These are phyloP conservation scores for Echiichthys vipera DNA, from an alignment of 2,797 vertebrate genomes.

Conservation along the genomic window DNA sequence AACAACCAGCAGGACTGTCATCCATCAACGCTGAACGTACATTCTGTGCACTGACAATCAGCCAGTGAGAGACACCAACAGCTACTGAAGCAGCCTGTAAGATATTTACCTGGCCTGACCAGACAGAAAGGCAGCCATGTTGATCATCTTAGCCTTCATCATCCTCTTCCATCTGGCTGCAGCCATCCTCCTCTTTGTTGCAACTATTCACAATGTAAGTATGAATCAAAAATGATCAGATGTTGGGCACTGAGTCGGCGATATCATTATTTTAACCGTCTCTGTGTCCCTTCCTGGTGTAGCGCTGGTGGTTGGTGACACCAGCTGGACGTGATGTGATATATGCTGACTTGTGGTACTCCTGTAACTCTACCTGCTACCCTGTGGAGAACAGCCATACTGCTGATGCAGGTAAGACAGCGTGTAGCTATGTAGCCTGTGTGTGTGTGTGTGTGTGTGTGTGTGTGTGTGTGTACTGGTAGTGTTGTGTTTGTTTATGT, in stretches of 20 bases:
- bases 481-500: not conserved
- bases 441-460: not conserved
- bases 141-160: constrained; percentile 94
- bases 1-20: not conserved
- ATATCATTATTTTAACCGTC: not conserved
- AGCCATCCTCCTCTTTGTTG: constrained; percentile 89
- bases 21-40: not conserved
- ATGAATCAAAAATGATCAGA: not conserved
- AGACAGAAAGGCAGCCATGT: constrained; percentile 83
- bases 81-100: constrained; percentile 1
- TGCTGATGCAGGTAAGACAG: constrained; percentile 63
- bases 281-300: constrained; percentile 5
- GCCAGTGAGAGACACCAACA: not conserved
- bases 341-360: constrained; percentile 91
- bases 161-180: constrained; percentile 93
- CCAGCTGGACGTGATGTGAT: constrained; percentile 22
- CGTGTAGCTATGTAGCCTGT: not conserved
- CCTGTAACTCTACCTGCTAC: constrained; percentile 79
- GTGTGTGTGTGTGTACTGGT: not conserved
- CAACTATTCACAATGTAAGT: constrained; percentile 96
- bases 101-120: constrained; percentile 15
- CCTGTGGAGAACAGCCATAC: constrained; percentile 71
- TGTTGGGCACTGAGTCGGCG: too few relatives aligned
- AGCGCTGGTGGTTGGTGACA: constrained; percentile 93
- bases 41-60: not conserved